Evolutionary conservation across 2,797 vertebrate species (phyloP), one percentile per base, ranked within the genome.

Genomic region (Poecile montanus): DNA sequence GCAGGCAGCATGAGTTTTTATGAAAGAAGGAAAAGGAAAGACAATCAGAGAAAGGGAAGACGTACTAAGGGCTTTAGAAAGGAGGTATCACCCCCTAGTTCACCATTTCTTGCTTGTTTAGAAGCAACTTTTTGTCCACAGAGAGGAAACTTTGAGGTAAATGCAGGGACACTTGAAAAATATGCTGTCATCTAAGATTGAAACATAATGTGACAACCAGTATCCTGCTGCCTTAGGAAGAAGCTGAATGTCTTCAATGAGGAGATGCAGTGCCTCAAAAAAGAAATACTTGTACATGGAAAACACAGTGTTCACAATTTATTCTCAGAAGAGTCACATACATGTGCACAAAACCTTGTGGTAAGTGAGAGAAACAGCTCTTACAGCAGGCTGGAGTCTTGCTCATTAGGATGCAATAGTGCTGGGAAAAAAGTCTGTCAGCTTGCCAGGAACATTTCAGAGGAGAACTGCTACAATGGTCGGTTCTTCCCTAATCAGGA

Each of bases 121-220:
- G 91, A 58, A 91, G 53, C 54, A 95, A 91, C 79, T 95, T 93
- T 93, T 93, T 91, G 88, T 96, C 56, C 80, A 91, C 57, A 67
- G 44, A 74, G 65, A 54, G 29, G n/a, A 91, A 96, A 94, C 71
- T 93, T 95, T 40, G 86, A 97, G 93, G 70, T 89, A 95, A 93
- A 95, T 73, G 51, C 91, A 93, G 92, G 92, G 92, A 95, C 86
- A 92, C 60, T 93, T 94, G 93, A 91, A 96, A 96, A 97, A 97
- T 97, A 96, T 73, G 63, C 85, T 96, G 93, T 96, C 95, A 94
- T 80, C 76, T 51, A 63, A 95, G 95, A 96, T 16, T 96, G 95
- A 97, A 96, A 94, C 85, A 40, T 93, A 92, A 91, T 88, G 90
- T 95, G 95, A 96, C 95, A 96, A 85, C 81, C 78, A 87, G 88